Conservation (phyloP, 1,140 invertebrate genomes). For the Chrysomallon squamiferum region DNA sequence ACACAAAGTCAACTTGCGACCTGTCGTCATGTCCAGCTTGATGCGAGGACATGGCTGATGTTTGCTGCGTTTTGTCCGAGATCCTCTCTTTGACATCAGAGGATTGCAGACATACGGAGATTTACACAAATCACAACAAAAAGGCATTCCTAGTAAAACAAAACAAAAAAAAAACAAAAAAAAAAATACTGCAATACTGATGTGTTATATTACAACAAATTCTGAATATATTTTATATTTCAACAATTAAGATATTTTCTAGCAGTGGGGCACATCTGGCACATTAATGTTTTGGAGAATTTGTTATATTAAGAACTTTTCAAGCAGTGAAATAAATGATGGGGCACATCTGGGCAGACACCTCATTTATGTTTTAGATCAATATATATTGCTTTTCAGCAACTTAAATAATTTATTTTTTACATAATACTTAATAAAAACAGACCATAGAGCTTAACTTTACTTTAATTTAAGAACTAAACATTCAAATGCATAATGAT, state of each 20-base stretch:
- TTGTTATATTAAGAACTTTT: not conserved
- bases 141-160: constrained; percentile 25
- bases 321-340: not conserved
- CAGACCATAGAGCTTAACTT: too few relatives aligned
- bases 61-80: constrained; percentile 23
- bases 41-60: constrained; percentile 36
- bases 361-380: too few relatives aligned
- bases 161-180: not conserved
- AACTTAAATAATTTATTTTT: too few relatives aligned
- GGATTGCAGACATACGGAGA: constrained; percentile 39
- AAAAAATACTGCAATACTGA: not conserved
- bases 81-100: constrained; percentile 17
- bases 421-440: too few relatives aligned
- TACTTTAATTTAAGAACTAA: too few relatives aligned
- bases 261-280: not conserved
- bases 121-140: constrained; percentile 39
- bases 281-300: not conserved
- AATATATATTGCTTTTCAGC: too few relatives aligned
- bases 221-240: too few relatives aligned
- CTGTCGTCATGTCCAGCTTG: constrained; percentile 28
- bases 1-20: constrained; percentile 34
- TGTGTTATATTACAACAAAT: too few relatives aligned
- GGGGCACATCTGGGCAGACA: too few relatives aligned
- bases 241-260: not conserved
- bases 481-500: too few relatives aligned